Conservation (phyloP, 2,888 invertebrate genomes). For the Julus scandinavius region DNA sequence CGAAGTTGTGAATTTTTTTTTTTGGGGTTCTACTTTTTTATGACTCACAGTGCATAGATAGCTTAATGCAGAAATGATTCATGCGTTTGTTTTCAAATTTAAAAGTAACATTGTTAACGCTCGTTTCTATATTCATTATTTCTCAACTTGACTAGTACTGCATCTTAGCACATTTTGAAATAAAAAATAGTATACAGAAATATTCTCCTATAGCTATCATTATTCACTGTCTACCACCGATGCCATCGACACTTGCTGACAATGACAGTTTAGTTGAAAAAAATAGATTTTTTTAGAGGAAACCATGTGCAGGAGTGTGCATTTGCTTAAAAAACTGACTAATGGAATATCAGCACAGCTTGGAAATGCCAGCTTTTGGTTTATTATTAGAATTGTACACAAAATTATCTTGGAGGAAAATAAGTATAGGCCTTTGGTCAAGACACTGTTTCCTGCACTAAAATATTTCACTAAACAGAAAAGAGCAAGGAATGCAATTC, state of each 20-base stretch:
- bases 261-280: not conserved
- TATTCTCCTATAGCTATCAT: not conserved
- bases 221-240: not conserved
- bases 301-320: not conserved
- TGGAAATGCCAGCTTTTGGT: not conserved
- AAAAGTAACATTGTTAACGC: not conserved
- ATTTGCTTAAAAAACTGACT: conserved; percentile 13
- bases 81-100: not conserved
- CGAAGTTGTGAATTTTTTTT: too few relatives aligned
- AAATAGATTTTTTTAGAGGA: not conserved
- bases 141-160: not conserved
- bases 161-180: not conserved
- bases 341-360: not conserved
- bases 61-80: not conserved
- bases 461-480: too few relatives aligned
- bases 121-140: not conserved
- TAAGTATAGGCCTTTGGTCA: too few relatives aligned
- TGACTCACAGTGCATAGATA: too few relatives aligned
- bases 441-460: too few relatives aligned
- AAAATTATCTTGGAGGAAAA: too few relatives aligned
- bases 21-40: too few relatives aligned
- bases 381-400: not conserved
- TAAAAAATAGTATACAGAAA: not conserved
- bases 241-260: not conserved
- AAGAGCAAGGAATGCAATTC: too few relatives aligned